Base-by-base conservation (phyloP, 2,888 invertebrate species). In the Epsilonema sp. region DNA sequence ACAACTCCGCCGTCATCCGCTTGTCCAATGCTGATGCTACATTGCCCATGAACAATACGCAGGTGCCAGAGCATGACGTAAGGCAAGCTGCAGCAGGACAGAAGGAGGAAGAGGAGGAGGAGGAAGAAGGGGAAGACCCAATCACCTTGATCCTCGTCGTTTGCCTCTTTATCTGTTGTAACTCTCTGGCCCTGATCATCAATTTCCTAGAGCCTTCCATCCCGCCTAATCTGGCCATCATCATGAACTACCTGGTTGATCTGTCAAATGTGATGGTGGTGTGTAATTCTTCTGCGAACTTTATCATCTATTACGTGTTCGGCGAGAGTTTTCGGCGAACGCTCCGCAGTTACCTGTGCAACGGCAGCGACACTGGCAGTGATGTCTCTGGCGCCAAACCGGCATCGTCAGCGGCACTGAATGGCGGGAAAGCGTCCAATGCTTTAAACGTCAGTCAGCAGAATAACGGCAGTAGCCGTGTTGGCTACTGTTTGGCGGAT, bases 61-160 rank as follows among this genome's bases (percentile, higher is more conserved):
- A 38, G 20, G 39, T 11, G n/a, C 11, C 5, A 11, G 16, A 11
- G 5, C 16, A 13, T 8, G 5, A 42, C 20, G 42, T 16, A n/a
- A n/a, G n/a, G n/a, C n/a, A n/a, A n/a, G n/a, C n/a, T n/a, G n/a
- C n/a, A n/a, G n/a, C n/a, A n/a, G n/a, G n/a, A n/a, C n/a, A n/a
- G n/a, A n/a, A n/a, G n/a, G n/a, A n/a, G n/a, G n/a, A n/a, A n/a
- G 20, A n/a, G 8, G 39, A 39, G 22, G 39, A 39, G 22, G 42
- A 16, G 16, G 42, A n/a, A 8, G 25, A 23, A 8, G 11, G 21
- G 11, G 42, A 23, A 25, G 22, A 37, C 37, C 20, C 45, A 3
- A 36, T 37, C 23, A 45, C 48, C 13, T 25, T 48, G 23, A 48
- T 48, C n/a, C 23, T 64, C 25, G 63, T 63, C 26, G 48, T 48